phyloP scores from a whole-genome alignment of 2,888 invertebrate genomes.

The Halocaridina rubra region DNA sequence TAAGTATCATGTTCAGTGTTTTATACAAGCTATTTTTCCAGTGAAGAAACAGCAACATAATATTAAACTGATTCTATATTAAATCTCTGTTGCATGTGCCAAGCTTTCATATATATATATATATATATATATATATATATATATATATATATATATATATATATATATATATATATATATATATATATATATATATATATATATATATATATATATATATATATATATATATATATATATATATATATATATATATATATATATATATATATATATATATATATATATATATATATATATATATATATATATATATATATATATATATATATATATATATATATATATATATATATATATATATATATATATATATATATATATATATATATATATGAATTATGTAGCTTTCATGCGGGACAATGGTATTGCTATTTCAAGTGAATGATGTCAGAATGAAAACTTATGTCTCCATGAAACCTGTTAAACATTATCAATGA shows the following conservation, averaged over 20 bases:
- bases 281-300: neutral
- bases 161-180: neutral
- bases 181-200: neutral
- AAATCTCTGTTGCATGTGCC: too few relatives aligned
- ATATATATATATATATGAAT: neutral
- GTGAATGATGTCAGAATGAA: too few relatives aligned
- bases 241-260: neutral
- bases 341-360: neutral
- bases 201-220: neutral
- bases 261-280: neutral
- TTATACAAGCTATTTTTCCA: neutral
- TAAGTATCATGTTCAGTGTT: too few relatives aligned
- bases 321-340: neutral
- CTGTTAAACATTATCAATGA: too few relatives aligned
- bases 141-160: neutral
- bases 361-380: neutral
- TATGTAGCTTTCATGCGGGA: too few relatives aligned
- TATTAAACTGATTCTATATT: too few relatives aligned
- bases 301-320: neutral
- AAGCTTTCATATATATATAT: neutral
- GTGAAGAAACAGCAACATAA: neutral
- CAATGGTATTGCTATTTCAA: too few relatives aligned
- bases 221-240: neutral
- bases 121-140: neutral
- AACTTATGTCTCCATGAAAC: too few relatives aligned